Conservation (phyloP, 2,888 invertebrate genomes). For the Tetragonula carbonaria region DNA sequence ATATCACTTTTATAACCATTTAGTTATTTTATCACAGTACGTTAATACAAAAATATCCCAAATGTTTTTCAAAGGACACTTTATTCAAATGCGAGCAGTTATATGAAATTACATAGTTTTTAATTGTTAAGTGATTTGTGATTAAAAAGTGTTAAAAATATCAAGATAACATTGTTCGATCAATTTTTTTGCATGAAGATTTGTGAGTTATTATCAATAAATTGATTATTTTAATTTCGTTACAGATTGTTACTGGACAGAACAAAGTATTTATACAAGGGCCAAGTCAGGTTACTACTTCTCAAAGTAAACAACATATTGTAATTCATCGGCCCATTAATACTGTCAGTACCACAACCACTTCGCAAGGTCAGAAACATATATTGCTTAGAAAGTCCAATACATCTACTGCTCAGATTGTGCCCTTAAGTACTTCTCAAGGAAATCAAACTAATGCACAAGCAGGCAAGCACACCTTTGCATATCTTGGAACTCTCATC, state of each 20-base stretch:
- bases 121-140: not conserved
- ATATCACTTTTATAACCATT: conserved; percentile 38
- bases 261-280: conserved; percentile 81
- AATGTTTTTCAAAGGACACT: not conserved
- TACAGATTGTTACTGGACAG: conserved; percentile 78
- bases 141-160: not conserved
- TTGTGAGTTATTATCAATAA: conserved; percentile 7
- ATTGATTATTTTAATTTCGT: conserved; percentile 39
- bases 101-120: conserved; percentile 17
- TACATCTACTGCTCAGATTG: conserved; percentile 80
- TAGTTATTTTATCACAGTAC: not conserved
- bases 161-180: not conserved
- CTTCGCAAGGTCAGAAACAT: conserved; percentile 78
- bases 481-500: conserved; percentile 81
- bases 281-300: conserved; percentile 74
- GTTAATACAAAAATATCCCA: not conserved
- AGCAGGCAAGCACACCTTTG: conserved; percentile 81
- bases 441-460: conserved; percentile 76
- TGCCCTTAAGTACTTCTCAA: conserved; percentile 78
- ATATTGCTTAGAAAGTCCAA: conserved; percentile 80
- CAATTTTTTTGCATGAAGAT: not conserved
- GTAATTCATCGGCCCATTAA: conserved; percentile 80
- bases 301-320: conserved; percentile 79
- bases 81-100: not conserved
- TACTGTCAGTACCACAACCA: conserved; percentile 66